These are phyloP conservation scores for Manduca sexta DNA, from an alignment of 1,140 invertebrate species.

Conservation along the genomic window DNA sequence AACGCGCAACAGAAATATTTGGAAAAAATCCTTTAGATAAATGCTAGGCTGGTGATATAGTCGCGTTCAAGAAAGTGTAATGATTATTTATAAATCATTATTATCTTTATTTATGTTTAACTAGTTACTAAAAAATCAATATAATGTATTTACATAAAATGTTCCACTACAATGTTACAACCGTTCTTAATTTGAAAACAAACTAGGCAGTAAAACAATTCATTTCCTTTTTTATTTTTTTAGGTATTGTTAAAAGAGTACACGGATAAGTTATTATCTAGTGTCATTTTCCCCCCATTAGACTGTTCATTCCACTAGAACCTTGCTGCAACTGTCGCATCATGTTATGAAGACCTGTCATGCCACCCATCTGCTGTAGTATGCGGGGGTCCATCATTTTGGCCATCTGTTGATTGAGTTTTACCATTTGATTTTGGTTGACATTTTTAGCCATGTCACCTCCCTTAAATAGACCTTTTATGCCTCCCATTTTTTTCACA, in stretches of 20 bases:
- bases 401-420: conserved; percentile 99
- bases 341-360: conserved; percentile 97
- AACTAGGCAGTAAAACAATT: not conserved
- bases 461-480: conserved; percentile 98
- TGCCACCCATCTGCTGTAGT: conserved; percentile 93
- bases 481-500: conserved; percentile 99
- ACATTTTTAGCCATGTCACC: conserved; percentile 99
- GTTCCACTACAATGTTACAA: too few species aligned
- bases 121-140: too few species aligned
- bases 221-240: not conserved
- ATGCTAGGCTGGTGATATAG: too few species aligned
- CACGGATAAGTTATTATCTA: conserved; percentile 14
- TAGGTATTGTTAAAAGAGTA: conserved; percentile 1
- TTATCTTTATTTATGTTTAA: too few species aligned
- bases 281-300: conserved; percentile 81
- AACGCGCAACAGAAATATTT: too few species aligned
- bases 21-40: too few species aligned
- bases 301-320: conserved; percentile 82
- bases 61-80: too few species aligned
- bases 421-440: conserved; percentile 98
- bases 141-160: too few species aligned
- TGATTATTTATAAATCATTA: too few species aligned
- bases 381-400: conserved; percentile 99
- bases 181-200: not conserved
- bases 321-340: conserved; percentile 98